Percentiles rank a stretch among this genome's conserved stretches.
phyloP scores from a whole-genome alignment of 2,797 vertebrate species.

The Arnoldichthys spilopterus region DNA sequence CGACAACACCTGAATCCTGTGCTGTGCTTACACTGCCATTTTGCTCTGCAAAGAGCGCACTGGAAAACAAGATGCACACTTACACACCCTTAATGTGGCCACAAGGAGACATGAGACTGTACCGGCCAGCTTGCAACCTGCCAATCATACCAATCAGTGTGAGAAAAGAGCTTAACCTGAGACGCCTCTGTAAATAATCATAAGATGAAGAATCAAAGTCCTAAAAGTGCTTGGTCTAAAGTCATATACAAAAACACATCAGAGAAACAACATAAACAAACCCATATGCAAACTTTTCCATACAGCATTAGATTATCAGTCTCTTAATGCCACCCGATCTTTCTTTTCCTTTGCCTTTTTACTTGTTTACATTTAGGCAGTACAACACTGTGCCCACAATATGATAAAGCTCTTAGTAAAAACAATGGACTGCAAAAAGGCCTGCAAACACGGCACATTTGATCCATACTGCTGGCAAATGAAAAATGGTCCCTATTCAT shows the following conservation, averaged over 20 bases:
- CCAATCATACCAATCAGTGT: slow-evolving; percentile 44
- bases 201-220: background rate
- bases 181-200: slow-evolving; percentile 18
- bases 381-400: slow-evolving; percentile 32
- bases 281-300: background rate
- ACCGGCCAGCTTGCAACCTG: slow-evolving; percentile 42
- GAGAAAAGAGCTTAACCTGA: slow-evolving; percentile 24
- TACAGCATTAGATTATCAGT: slow-evolving; percentile 1
- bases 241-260: background rate
- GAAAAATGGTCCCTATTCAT: slow-evolving; percentile 37
- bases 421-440: slow-evolving; percentile 45
- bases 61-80: slow-evolving; percentile 61
- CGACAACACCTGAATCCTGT: slow-evolving; percentile 77
- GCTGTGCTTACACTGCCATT: slow-evolving; percentile 72
- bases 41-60: slow-evolving; percentile 52
- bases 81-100: slow-evolving; percentile 44
- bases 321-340: slow-evolving; percentile 2
- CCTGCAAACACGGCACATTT: slow-evolving; percentile 52
- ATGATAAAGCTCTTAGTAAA: slow-evolving; percentile 46
- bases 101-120: slow-evolving; percentile 51
- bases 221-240: background rate
- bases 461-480: slow-evolving; percentile 45
- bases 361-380: slow-evolving; percentile 33
- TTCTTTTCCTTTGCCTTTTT: background rate
- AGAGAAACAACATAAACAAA: background rate